phyloP scores from a whole-genome alignment of 1,140 invertebrate genomes.

The Sarcophaga bullata region DNA sequence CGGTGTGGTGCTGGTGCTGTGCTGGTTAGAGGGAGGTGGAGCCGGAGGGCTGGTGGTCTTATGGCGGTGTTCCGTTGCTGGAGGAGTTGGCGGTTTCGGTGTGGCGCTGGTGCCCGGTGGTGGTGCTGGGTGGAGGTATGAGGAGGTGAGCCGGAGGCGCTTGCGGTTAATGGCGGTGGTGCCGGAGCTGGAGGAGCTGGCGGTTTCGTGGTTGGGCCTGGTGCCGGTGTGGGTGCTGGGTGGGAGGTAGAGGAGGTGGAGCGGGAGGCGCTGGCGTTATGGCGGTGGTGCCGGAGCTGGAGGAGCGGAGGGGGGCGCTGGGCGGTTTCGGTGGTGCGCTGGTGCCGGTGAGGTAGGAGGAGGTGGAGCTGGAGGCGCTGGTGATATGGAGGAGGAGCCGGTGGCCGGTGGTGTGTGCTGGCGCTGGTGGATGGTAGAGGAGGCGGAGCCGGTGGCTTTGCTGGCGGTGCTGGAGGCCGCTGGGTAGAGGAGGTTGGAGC shows the following conservation, averaged over 20 bases:
- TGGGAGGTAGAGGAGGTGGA: slow-evolving; percentile 61
- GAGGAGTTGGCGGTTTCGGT: slow-evolving; percentile 52
- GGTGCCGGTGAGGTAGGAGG: slow-evolving; percentile 59
- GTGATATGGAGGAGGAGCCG: slow-evolving; percentile 44
- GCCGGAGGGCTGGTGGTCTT: slow-evolving; percentile 62
- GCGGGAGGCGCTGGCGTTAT: slow-evolving; percentile 53
- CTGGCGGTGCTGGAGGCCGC: slow-evolving; percentile 62
- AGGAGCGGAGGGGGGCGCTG: slow-evolving; percentile 39
- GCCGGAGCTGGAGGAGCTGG: slow-evolving; percentile 12
- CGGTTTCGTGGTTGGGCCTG: slow-evolving; percentile 49
- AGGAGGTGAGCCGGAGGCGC: too few relatives aligned
- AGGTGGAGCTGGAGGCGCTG: slow-evolving; percentile 57
- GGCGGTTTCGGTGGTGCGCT: neutral
- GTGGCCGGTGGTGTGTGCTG: slow-evolving; percentile 26
- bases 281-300: neutral
- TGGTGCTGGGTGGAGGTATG: too few relatives aligned
- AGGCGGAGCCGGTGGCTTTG: slow-evolving; percentile 44
- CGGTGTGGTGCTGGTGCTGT: slow-evolving; percentile 60
- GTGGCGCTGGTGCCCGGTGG: slow-evolving; percentile 54
- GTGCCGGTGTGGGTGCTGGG: slow-evolving; percentile 55
- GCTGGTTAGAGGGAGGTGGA: slow-evolving; percentile 62
- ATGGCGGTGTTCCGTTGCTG: slow-evolving; percentile 56
- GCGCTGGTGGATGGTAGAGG: slow-evolving; percentile 22
- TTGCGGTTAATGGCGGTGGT: slow-evolving; percentile 10
- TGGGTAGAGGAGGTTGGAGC: slow-evolving; percentile 62